phyloP scores from a whole-genome alignment of 1,140 invertebrate genomes.

The Hylaeus anthracinus region DNA sequence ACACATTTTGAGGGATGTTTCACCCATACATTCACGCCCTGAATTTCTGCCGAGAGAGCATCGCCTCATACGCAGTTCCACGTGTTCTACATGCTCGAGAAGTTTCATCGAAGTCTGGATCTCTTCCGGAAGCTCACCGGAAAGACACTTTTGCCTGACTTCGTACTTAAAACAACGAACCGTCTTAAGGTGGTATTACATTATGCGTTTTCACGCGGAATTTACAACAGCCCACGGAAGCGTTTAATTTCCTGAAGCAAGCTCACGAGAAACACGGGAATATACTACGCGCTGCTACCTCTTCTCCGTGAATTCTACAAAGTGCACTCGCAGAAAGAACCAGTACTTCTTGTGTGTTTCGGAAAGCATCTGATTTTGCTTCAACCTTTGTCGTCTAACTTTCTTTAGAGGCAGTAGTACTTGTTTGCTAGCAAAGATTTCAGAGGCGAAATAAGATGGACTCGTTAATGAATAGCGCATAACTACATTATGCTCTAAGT shows the following conservation, averaged over 20 bases:
- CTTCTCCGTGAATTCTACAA: not conserved
- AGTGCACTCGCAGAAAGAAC: not conserved
- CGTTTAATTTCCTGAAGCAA: slow-evolving; percentile 23
- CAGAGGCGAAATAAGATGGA: no score
- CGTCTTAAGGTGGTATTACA: slow-evolving; percentile 8
- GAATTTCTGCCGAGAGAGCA: not conserved
- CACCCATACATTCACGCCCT: no score
- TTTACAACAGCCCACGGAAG: slow-evolving; percentile 18
- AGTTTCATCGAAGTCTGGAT: slow-evolving; percentile 23
- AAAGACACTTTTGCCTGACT: slow-evolving; percentile 12
- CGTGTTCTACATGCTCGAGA: not conserved
- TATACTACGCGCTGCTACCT: not conserved
- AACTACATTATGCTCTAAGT: no score
- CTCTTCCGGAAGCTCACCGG: not conserved
- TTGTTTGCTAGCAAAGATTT: no score
- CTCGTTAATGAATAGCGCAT: no score
- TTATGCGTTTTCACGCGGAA: slow-evolving; percentile 19
- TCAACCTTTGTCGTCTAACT: no score
- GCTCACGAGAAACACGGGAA: not conserved
- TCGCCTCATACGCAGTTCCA: no score
- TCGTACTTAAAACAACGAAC: slow-evolving; percentile 7
- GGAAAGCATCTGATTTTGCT: no score
- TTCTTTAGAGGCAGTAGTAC: no score
- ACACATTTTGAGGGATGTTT: no score
- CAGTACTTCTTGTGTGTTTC: no score